These are phyloP conservation scores for Cyrtodaria siliqua DNA, from an alignment of 2,888 invertebrate genomes.

Conservation along the genomic window DNA sequence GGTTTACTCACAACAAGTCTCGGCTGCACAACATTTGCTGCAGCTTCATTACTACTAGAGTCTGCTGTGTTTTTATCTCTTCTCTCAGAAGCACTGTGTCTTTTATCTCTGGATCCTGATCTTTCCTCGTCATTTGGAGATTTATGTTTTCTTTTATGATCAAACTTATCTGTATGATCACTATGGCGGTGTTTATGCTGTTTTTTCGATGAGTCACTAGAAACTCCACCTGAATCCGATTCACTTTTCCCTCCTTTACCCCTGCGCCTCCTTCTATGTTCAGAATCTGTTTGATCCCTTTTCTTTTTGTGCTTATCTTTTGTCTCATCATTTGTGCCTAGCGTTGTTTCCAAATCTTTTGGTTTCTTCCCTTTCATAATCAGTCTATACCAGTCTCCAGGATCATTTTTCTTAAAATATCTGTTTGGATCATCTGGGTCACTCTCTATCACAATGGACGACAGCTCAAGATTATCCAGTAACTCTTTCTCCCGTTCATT, in stretches of 20 bases:
- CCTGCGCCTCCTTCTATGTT: slow-evolving; percentile 3
- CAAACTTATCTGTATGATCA: neutral
- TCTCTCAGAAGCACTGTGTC: neutral
- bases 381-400: slow-evolving; percentile 58
- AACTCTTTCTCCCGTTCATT: slow-evolving; percentile 43
- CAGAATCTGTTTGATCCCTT: slow-evolving; percentile 2
- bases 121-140: neutral
- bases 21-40: slow-evolving; percentile 13
- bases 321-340: neutral
- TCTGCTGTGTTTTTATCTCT: neutral
- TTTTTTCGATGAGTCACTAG: slow-evolving; percentile 10
- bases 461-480: slow-evolving; percentile 47
- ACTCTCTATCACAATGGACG: slow-evolving; percentile 49
- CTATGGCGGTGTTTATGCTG: slow-evolving; percentile 15
- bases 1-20: slow-evolving; percentile 38
- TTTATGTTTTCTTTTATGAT: neutral
- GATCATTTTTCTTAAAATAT: slow-evolving; percentile 55
- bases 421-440: slow-evolving; percentile 57
- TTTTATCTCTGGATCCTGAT: neutral
- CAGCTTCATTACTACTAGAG: neutral
- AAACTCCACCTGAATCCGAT: neutral
- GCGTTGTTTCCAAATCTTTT: slow-evolving; percentile 26
- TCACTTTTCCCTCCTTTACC: slow-evolving; percentile 13
- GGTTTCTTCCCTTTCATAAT: slow-evolving; percentile 58
- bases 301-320: neutral